phyloP scores from a whole-genome alignment of 2,113 vertebrate genomes.

The Epinephelus cyanopodus region DNA sequence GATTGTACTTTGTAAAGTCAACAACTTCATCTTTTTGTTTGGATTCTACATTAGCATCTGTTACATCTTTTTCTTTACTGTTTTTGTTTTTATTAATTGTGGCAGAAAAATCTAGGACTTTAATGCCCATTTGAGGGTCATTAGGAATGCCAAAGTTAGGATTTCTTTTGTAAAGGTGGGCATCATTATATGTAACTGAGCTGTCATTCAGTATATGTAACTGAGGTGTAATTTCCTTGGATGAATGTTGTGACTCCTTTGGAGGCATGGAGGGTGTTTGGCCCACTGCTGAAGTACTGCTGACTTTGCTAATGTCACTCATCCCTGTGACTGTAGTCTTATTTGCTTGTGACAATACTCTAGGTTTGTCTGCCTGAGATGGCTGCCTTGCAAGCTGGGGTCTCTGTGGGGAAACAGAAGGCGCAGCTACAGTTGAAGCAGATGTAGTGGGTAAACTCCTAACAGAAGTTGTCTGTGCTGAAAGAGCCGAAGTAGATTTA shows the following conservation, averaged over 20 bases:
- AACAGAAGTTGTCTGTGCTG: slow-evolving; percentile 24
- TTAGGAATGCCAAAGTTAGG: slow-evolving; percentile 15
- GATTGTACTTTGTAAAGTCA: slow-evolving; percentile 81
- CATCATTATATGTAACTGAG: slow-evolving; percentile 30
- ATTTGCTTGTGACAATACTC: slow-evolving; percentile 50
- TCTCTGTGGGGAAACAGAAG: slow-evolving; percentile 52
- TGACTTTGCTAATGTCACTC: slow-evolving; percentile 17
- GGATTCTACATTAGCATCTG: slow-evolving; percentile 1
- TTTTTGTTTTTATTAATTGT: slow-evolving; percentile 48
- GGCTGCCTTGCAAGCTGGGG: slow-evolving; percentile 70
- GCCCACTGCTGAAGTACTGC: background rate
- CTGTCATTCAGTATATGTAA: slow-evolving; percentile 73
- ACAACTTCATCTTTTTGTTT: slow-evolving; percentile 54
- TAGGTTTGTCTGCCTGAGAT: slow-evolving; percentile 66
- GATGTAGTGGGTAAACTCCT: slow-evolving; percentile 36
- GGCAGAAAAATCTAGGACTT: slow-evolving; percentile 79
- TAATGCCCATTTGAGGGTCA: slow-evolving; percentile 54
- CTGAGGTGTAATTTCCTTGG: slow-evolving; percentile 52
- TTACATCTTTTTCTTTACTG: slow-evolving; percentile 24
- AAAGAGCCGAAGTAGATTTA: background rate
- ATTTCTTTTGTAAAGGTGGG: slow-evolving; percentile 59
- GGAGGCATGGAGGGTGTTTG: slow-evolving; percentile 39
- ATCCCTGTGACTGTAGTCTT: slow-evolving; percentile 13
- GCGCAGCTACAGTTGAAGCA: slow-evolving; percentile 16
- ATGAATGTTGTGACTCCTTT: slow-evolving; percentile 31